These are phyloP conservation scores for Pluvialis apricaria DNA, from an alignment of 2,113 vertebrate species.

Conservation along the genomic window DNA sequence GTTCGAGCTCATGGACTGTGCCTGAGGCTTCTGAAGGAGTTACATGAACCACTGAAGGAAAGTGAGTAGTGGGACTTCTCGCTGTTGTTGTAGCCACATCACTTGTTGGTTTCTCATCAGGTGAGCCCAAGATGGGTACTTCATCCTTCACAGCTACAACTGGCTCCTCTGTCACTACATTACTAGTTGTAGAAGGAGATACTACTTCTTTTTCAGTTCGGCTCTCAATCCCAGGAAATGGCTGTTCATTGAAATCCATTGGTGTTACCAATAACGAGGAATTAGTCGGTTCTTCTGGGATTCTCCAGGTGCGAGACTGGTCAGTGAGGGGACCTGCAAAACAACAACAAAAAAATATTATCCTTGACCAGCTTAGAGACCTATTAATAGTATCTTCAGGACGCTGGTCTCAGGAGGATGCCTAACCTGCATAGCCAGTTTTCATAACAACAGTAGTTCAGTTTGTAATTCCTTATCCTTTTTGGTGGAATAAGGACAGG, in stretches of 20 bases:
- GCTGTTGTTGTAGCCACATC: background rate
- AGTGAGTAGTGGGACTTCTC: conserved; percentile 6
- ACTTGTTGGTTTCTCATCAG: background rate
- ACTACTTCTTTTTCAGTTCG: conserved; percentile 15
- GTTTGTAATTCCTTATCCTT: background rate
- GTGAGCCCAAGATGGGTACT: background rate
- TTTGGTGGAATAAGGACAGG: background rate
- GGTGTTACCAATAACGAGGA: background rate
- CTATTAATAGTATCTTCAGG: background rate
- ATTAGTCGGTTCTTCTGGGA: background rate
- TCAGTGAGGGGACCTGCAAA: conserved; percentile 42
- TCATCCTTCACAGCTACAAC: background rate
- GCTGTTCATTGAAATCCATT: background rate
- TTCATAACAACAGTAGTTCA: background rate
- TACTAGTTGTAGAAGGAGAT: background rate
- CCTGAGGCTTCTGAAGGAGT: conserved; percentile 7
- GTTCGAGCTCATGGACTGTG: background rate
- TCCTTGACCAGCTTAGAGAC: background rate
- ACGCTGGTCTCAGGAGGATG: background rate
- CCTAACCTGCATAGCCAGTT: background rate
- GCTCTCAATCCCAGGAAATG: background rate
- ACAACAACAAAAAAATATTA: background rate
- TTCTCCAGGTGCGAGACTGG: background rate
- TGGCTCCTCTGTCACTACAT: background rate
- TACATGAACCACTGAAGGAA: background rate